Evolutionary conservation across 2,888 invertebrate genomes (phyloP).

Genomic region (Phorcus lineatus): DNA sequence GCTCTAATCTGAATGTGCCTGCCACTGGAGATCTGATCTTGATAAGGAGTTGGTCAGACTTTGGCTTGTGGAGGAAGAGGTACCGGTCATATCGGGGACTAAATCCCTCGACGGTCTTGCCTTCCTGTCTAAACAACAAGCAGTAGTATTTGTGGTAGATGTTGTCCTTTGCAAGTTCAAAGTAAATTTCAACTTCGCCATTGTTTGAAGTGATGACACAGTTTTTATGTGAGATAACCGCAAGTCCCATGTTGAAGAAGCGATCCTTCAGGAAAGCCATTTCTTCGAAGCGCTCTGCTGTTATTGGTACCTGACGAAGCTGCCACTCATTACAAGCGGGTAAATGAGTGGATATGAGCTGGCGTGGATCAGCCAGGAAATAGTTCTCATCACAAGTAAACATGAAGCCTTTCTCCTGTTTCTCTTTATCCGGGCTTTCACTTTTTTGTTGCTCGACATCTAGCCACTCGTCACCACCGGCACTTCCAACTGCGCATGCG

Average conservation of each 20-base stretch:
- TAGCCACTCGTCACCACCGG: constrained; percentile 44
- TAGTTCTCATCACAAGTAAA: constrained; percentile 69
- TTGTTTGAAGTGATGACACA: constrained; percentile 55
- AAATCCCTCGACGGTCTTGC: constrained; percentile 1
- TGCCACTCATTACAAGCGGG: constrained; percentile 67
- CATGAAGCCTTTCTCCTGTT: constrained; percentile 34
- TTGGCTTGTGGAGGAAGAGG: constrained; percentile 58
- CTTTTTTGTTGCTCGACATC: constrained; percentile 26
- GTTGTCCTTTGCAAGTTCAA: constrained; percentile 57
- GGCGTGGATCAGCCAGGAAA: constrained; percentile 69
- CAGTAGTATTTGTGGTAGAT: constrained; percentile 56
- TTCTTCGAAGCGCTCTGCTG: constrained; percentile 61
- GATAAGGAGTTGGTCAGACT: constrained; percentile 52
- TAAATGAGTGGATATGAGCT: constrained; percentile 64
- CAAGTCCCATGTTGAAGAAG: constrained; percentile 65
- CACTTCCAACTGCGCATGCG: constrained; percentile 56
- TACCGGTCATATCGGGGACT: constrained; percentile 36
- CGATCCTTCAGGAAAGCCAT: constrained; percentile 68
- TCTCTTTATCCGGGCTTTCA: not conserved
- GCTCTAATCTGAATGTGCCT: constrained; percentile 66
- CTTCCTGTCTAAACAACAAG: constrained; percentile 54
- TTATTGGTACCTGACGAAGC: constrained; percentile 55
- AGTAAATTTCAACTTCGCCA: constrained; percentile 63
- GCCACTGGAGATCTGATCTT: constrained; percentile 58
- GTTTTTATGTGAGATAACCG: constrained; percentile 54